A percentile compares a stretch with the other conserved stretches of the same genome.
phyloP scores from a whole-genome alignment of 2,113 vertebrate species.

The Struthidea cinerea region DNA sequence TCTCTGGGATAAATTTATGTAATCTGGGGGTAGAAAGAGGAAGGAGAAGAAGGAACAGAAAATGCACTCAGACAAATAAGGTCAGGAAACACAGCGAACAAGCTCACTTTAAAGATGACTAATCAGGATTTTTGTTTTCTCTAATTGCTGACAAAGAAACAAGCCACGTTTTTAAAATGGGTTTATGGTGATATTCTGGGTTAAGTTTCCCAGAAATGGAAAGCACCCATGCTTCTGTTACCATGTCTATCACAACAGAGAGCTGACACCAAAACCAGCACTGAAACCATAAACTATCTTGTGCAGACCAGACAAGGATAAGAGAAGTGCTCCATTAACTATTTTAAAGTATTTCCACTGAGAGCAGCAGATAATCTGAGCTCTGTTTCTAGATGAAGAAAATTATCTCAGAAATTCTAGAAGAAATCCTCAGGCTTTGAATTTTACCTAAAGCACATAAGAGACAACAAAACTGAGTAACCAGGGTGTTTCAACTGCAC shows the following conservation, averaged over 20 bases:
- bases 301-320: background rate
- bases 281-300: background rate
- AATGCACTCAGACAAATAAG: background rate
- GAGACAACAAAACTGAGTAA: background rate
- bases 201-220: background rate
- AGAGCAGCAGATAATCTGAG: background rate
- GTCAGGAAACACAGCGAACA: background rate
- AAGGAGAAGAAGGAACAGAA: constrained; percentile 22
- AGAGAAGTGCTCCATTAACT: background rate
- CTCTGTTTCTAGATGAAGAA: background rate
- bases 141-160: background rate
- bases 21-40: background rate
- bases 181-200: background rate
- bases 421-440: background rate
- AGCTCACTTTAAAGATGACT: background rate
- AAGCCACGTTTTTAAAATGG: background rate
- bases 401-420: background rate
- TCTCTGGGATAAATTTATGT: background rate
- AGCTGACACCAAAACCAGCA: background rate
- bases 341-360: background rate
- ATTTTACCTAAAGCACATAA: background rate
- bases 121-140: background rate
- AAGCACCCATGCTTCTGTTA: background rate
- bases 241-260: background rate
- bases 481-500: background rate